Base-by-base conservation (phyloP, 2,797 vertebrate genomes). In the Acropternis orthonyx region DNA sequence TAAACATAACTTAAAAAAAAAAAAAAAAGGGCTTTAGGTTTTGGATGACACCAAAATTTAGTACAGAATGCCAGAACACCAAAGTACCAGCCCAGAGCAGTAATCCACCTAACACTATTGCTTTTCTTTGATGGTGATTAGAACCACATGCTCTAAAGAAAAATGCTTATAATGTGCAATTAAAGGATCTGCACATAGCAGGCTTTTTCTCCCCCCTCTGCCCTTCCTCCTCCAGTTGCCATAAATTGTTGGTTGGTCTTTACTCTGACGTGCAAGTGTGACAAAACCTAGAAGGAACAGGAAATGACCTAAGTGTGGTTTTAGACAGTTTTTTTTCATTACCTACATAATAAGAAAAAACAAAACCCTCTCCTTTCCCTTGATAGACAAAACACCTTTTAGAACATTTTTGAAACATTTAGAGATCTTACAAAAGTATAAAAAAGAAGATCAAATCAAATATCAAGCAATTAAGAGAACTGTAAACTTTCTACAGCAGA, bases 201-300 rank as follows among this genome's bases (percentile, higher is more conserved):
- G 77, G 30, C 32, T 89, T 83, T 74, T 83, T 78, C 36, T 7
- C 30, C 28, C 9, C 30, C 21, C 62, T 82, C 71, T 93, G 74
- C 77, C 32, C 18, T 91, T 77, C 94, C 92, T 95, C 92, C 91
- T 84, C 71, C 86, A 82, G 77, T 90, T 95, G 93, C 93, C 84
- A 76, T 95, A 96, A 97, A 95, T 97, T 95, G 92, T 90, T 94
- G 67, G 80, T 90, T 94, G 92, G 95, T 88, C 81, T 97, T 95
- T 96, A 92, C 88, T 92, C 88, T 95, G 94, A 97, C 54, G 44
- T 76, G 81, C 67, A 73, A 85, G 94, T 76, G 90, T 94, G 88
- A 93, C 90, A 95, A 95, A 95, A 97, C 96, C 96, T 96, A 93
- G 96, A 97, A 95, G 93, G 96, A 96, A 94, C 94, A 97, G 92